Evolutionary conservation across 2,113 vertebrate species (phyloP).

Genomic region (Trichechus manatus): DNA sequence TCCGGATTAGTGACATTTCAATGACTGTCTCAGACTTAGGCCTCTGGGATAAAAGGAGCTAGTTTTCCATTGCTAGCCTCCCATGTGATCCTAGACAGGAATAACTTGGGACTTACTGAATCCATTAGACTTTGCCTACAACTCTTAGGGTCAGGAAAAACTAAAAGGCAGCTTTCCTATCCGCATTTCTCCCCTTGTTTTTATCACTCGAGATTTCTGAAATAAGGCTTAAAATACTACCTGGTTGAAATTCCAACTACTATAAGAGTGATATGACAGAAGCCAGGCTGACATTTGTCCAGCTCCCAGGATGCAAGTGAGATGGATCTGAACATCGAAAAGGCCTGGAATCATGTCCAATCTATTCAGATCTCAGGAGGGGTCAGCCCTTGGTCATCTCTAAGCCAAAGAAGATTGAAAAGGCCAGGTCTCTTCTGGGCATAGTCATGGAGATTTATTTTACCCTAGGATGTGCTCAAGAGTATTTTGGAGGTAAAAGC

Average conservation of each 20-base stretch:
- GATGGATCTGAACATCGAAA: neutral
- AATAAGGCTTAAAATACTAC: conserved; percentile 27
- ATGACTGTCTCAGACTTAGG: conserved; percentile 2
- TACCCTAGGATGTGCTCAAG: neutral
- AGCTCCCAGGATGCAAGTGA: neutral
- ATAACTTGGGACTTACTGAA: neutral
- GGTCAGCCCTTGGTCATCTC: neutral
- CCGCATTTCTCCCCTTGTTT: neutral
- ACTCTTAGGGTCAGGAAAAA: neutral
- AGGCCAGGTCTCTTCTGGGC: neutral
- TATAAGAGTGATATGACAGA: neutral
- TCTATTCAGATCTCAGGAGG: neutral
- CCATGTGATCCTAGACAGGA: neutral
- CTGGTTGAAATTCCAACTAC: conserved; percentile 11
- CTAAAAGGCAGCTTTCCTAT: neutral
- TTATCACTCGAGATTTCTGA: conserved; percentile 23
- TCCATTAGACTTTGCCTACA: conserved; percentile 30
- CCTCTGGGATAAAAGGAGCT: neutral
- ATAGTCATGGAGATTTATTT: neutral
- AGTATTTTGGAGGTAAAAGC: neutral
- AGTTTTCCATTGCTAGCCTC: neutral
- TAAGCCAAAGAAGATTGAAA: conserved; percentile 11
- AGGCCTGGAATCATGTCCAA: neutral
- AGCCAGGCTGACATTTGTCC: neutral
- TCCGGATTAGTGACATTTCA: neutral